A percentile compares a stretch with the other conserved stretches of the same genome.
These are phyloP conservation scores for Propithecus perrieri DNA, from an alignment of 2,797 vertebrate genomes.

Conservation along the genomic window DNA sequence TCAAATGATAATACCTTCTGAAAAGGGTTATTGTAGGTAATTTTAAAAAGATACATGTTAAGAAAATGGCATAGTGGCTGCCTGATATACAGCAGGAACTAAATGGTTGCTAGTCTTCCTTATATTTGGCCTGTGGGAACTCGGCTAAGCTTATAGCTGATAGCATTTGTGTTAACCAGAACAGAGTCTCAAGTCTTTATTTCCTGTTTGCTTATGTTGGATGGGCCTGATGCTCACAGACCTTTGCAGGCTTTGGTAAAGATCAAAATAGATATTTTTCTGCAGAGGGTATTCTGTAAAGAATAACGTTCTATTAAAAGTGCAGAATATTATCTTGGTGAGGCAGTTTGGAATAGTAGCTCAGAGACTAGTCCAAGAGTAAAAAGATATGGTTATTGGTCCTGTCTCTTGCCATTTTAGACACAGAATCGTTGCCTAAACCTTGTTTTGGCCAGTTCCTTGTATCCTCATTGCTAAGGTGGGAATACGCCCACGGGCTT, in stretches of 20 bases:
- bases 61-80: not conserved
- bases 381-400: not conserved
- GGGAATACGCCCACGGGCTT: not conserved
- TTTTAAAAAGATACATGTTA: not conserved
- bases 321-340: not conserved
- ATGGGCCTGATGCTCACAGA: not conserved
- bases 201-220: not conserved
- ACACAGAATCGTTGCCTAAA: not conserved
- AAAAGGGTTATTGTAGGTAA: not conserved
- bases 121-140: not conserved
- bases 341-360: not conserved
- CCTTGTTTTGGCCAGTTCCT: not conserved
- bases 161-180: not conserved
- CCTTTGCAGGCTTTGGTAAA: not conserved
- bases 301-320: not conserved
- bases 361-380: not conserved
- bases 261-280: constrained; percentile 13
- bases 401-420: not conserved
- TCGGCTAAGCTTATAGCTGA: not conserved
- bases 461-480: not conserved
- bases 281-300: not conserved
- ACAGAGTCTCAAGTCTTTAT: not conserved
- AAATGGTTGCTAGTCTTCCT: not conserved
- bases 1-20: not conserved
- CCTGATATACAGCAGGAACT: not conserved